phyloP scores from a whole-genome alignment of 1,140 invertebrate species.

The Meloidogyne hapla region DNA sequence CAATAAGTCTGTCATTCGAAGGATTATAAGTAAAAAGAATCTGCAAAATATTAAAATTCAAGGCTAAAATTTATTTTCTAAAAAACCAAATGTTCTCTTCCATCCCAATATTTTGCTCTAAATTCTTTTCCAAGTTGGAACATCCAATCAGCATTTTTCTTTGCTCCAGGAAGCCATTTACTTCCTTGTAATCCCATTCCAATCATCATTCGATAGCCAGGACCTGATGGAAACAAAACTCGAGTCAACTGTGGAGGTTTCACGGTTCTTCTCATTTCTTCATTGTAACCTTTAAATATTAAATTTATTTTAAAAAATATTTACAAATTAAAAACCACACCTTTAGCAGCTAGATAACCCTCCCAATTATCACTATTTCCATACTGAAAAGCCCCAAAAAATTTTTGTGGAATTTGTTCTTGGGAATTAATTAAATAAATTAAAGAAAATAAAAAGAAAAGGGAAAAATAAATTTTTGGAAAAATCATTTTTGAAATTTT shows the following conservation, averaged over 20 bases:
- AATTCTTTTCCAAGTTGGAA: constrained; percentile 45
- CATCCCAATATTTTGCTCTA: constrained; percentile 55
- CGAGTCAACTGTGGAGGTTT: constrained; percentile 18
- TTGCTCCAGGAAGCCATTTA: constrained; percentile 22
- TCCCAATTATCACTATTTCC: constrained; percentile 26
- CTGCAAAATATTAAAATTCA: constrained; percentile 29
- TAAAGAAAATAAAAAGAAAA: not conserved
- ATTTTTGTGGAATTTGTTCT: constrained; percentile 18
- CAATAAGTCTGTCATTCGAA: constrained; percentile 17
- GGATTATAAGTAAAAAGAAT: constrained; percentile 51
- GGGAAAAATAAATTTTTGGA: not conserved
- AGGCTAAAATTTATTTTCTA: not conserved
- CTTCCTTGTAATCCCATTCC: constrained; percentile 12
- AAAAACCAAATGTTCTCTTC: constrained; percentile 47
- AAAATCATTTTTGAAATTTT: no score
- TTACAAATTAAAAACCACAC: not conserved
- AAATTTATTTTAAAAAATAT: no score
- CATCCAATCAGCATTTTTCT: constrained; percentile 49
- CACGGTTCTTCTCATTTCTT: not conserved
- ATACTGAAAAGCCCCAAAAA: constrained; percentile 19
- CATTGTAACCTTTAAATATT: constrained; percentile 8
- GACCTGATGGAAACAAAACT: constrained; percentile 13
- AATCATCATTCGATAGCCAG: constrained; percentile 23
- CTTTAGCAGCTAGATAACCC: constrained; percentile 19
- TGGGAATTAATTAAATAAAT: not conserved